A percentile compares a stretch with the other conserved stretches of the same genome.
Conservation (phyloP, 2,113 vertebrate genomes). For the Bubo blakistoni region DNA sequence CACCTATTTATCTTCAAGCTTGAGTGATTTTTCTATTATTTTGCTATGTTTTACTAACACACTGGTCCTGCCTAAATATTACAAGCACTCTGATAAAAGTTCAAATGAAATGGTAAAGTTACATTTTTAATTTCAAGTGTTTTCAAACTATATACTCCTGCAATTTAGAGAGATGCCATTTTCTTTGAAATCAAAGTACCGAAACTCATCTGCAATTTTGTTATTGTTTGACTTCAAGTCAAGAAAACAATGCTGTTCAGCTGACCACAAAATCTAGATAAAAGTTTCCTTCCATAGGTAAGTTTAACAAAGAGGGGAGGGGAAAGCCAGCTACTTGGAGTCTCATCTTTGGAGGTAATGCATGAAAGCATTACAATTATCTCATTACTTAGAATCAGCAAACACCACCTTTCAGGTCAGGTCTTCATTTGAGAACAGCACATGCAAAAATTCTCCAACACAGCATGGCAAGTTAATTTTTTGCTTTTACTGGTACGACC, state of each 20-base stretch:
- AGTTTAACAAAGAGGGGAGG: not conserved
- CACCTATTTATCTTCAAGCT: not conserved
- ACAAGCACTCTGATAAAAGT: not conserved
- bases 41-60: not conserved
- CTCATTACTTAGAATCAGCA: not conserved
- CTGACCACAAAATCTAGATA: not conserved
- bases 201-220: not conserved
- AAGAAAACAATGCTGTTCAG: not conserved
- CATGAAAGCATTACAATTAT: not conserved
- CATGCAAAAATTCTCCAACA: not conserved
- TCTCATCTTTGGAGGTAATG: not conserved
- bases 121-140: not conserved
- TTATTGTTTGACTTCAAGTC: not conserved
- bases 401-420: not conserved
- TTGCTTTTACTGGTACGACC: constrained; percentile 25
- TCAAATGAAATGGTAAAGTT: not conserved
- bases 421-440: not conserved
- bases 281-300: not conserved
- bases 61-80: not conserved
- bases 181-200: not conserved
- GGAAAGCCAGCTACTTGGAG: not conserved
- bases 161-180: not conserved
- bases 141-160: not conserved
- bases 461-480: constrained; percentile 13
- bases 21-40: not conserved